These are phyloP conservation scores for Orchestes rusci DNA, from an alignment of 2,888 invertebrate genomes.

Conservation along the genomic window DNA sequence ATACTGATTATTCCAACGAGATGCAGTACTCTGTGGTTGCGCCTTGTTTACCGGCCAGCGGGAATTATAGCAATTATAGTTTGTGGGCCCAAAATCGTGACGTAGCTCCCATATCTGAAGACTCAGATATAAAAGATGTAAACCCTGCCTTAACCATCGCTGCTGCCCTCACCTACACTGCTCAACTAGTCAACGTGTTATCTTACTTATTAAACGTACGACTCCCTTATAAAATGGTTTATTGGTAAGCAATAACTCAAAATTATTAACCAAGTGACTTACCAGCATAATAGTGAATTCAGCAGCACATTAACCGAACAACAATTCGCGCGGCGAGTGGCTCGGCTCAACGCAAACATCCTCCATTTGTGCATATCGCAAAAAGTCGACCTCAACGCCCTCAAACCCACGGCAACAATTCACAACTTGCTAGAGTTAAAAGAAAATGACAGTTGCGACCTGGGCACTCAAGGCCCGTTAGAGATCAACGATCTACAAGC, in stretches of 20 bases:
- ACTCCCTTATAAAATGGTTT: slow-evolving; percentile 67
- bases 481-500: slow-evolving; percentile 52
- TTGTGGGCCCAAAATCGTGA: slow-evolving; percentile 61
- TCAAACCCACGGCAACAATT: slow-evolving; percentile 63
- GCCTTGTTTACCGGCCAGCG: slow-evolving; percentile 76
- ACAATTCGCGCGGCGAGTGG: slow-evolving; percentile 67
- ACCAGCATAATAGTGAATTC: slow-evolving; percentile 61
- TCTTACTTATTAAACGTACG: slow-evolving; percentile 77
- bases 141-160: slow-evolving; percentile 67
- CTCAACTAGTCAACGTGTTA: slow-evolving; percentile 75
- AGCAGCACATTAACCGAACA: slow-evolving; percentile 62
- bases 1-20: slow-evolving; percentile 60
- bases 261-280: background rate
- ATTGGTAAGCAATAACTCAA: slow-evolving; percentile 47
- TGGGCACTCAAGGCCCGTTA: slow-evolving; percentile 64
- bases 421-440: slow-evolving; percentile 66
- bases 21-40: slow-evolving; percentile 70
- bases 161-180: slow-evolving; percentile 78
- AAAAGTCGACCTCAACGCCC: slow-evolving; percentile 55
- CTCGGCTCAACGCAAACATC: slow-evolving; percentile 72
- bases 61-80: slow-evolving; percentile 73
- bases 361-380: slow-evolving; percentile 72
- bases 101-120: slow-evolving; percentile 44
- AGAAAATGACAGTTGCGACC: slow-evolving; percentile 55
- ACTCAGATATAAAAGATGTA: slow-evolving; percentile 51